Base-by-base conservation (phyloP, 2,888 invertebrate genomes). In the Archips crataeganus region DNA sequence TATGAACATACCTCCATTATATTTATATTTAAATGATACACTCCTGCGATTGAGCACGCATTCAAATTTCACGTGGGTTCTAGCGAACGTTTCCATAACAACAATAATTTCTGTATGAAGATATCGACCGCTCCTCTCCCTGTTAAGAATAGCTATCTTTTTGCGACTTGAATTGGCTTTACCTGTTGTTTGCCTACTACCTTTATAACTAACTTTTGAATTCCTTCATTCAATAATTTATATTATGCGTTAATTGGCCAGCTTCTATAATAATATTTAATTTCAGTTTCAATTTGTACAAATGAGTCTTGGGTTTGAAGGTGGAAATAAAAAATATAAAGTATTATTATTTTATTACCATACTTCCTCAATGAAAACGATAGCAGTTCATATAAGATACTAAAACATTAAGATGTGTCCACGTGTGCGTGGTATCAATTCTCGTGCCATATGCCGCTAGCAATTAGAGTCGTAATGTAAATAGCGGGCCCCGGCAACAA, bases 401-500 rank as follows among this genome's bases (percentile, higher is more conserved):
- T 15, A n/a, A 54, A 63, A 5, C 82, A 84, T 87, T 83, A 86
- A 86, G 80, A 81, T 82, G 83, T 81, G 80, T 82, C 79, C 82
- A 49, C 8, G 11, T 13, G 10, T 4, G 34, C 1, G 11, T 45
- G 62, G 45, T 45, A 45, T 23, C 64, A 64, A 54, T 83, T 83
- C 83, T 85, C 84, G 84, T 87, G 84, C 79, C 82, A 81, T 86
- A 82, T 81, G 82, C 83, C 82, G 83, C 83, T 81, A 85, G 85
- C 85, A 87, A 89, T 90, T 87, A 86, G 87, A 88, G 82, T 84
- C 84, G 86, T 89, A 88, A 89, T 89, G 91, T 91, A 90, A 92
- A 92, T 91, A 90, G 85, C 84, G 86, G 84, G 83, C 82, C 80
- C 81, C 83, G 91, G 91, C 94, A 94, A 94, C 94, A 94, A 94